These are phyloP conservation scores for Kryphioiulus occultus DNA, from an alignment of 2,888 invertebrate species.

Conservation along the genomic window DNA sequence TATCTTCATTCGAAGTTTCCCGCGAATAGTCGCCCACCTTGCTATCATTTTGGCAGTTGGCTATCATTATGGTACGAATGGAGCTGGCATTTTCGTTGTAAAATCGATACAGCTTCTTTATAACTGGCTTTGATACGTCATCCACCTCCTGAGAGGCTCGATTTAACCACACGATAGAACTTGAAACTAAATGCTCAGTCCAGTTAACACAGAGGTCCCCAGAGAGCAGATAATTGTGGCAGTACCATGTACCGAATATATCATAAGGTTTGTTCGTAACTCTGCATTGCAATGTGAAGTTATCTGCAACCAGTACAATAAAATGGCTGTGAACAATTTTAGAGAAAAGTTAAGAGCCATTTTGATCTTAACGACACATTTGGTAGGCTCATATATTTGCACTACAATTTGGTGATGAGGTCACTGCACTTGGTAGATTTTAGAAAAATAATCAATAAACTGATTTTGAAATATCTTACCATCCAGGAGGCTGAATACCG, in stretches of 20 bases:
- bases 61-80: constrained; percentile 68
- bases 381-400: too few relatives aligned
- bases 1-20: not conserved
- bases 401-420: too few relatives aligned
- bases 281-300: constrained; percentile 75
- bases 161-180: constrained; percentile 79
- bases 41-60: constrained; percentile 67
- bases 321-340: not conserved
- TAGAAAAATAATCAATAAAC: constrained; percentile 1
- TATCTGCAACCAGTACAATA: constrained; percentile 64
- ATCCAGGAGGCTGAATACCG: constrained; percentile 80
- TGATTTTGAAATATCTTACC: not conserved
- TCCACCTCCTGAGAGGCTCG: constrained; percentile 82
- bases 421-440: too few relatives aligned
- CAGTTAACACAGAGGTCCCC: constrained; percentile 76
- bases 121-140: constrained; percentile 79
- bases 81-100: constrained; percentile 68
- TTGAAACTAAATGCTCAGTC: constrained; percentile 71
- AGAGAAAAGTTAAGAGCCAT: not conserved
- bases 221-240: constrained; percentile 79
- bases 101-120: constrained; percentile 74
- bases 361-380: not conserved
- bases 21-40: constrained; percentile 57
- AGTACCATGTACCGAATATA: constrained; percentile 89
- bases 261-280: constrained; percentile 85